Conservation (phyloP, 2,888 invertebrate genomes). For the Ophonus ardosiacus region DNA sequence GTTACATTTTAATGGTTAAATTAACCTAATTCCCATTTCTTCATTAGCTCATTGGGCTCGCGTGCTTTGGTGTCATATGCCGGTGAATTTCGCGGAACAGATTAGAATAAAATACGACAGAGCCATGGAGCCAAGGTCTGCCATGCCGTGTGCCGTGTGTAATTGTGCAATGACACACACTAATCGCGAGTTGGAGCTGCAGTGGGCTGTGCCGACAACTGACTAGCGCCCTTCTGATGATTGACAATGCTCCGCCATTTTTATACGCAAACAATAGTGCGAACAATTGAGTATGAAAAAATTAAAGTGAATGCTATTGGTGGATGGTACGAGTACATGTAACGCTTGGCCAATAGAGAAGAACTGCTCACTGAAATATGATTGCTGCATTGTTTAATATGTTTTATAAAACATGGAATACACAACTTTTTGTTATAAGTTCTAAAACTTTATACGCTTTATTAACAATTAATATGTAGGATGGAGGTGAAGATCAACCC, state of each 20-base stretch:
- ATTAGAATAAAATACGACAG: constrained; percentile 8
- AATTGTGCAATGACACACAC: constrained; percentile 36
- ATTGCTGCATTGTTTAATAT: background rate
- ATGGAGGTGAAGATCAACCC: too few species aligned
- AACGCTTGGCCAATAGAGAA: background rate
- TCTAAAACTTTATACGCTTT: too few species aligned
- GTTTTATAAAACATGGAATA: background rate
- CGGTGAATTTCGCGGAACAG: constrained; percentile 27
- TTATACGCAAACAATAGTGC: constrained; percentile 10
- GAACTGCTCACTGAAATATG: background rate
- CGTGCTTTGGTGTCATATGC: constrained; percentile 15
- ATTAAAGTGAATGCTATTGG: constrained; percentile 4
- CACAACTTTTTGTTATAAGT: too few species aligned
- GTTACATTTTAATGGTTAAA: background rate
- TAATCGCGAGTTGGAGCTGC: background rate
- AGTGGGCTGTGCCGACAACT: constrained; percentile 30
- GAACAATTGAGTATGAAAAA: constrained; percentile 29
- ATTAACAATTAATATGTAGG: too few species aligned
- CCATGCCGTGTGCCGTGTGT: background rate
- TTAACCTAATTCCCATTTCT: background rate
- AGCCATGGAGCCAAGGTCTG: constrained; percentile 28
- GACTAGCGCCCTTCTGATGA: constrained; percentile 9
- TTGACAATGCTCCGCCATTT: constrained; percentile 17
- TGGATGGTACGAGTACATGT: background rate
- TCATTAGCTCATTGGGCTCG: background rate